These are phyloP conservation scores for Xenops minutus DNA, from an alignment of 2,797 vertebrate genomes.

Conservation along the genomic window DNA sequence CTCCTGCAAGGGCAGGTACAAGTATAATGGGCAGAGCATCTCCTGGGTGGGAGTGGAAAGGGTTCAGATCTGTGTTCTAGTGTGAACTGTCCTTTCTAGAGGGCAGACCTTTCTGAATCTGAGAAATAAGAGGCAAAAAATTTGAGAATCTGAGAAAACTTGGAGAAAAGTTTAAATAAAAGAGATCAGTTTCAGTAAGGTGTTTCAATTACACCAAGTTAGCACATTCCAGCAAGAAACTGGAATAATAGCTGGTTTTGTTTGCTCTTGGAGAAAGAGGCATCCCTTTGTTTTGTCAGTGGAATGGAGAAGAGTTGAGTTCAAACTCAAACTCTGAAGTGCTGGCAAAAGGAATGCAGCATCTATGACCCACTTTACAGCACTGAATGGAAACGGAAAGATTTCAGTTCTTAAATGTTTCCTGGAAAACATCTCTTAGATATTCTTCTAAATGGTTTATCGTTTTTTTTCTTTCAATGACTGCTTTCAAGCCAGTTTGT, in stretches of 20 bases:
- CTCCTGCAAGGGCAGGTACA: not conserved
- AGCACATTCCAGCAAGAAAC: not conserved
- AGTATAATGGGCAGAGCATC: not conserved
- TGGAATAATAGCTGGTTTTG: not conserved
- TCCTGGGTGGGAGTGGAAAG: not conserved
- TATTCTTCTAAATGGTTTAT: not conserved
- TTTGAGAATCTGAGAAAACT: not conserved
- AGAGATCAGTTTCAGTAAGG: not conserved
- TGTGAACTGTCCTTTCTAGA: not conserved
- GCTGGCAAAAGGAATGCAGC: not conserved
- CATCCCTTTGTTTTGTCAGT: not conserved
- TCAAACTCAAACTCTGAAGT: not conserved
- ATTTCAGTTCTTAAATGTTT: not conserved
- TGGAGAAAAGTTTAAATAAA: not conserved
- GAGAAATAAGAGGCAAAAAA: not conserved
- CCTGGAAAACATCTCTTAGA: not conserved
- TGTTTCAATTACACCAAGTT: not conserved
- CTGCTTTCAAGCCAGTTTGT: not conserved
- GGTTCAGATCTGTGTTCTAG: not conserved
- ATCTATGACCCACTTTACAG: not conserved
- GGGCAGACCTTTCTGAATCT: not conserved
- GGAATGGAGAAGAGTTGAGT: not conserved
- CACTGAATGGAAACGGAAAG: rapidly evolving
- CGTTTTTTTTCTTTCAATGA: not conserved
- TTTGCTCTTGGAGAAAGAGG: not conserved